A percentile compares a stretch with the other conserved stretches of the same genome.
These are phyloP conservation scores for Lethenteron camtschaticum DNA, from an alignment of 2,113 vertebrate species.

Conservation along the genomic window DNA sequence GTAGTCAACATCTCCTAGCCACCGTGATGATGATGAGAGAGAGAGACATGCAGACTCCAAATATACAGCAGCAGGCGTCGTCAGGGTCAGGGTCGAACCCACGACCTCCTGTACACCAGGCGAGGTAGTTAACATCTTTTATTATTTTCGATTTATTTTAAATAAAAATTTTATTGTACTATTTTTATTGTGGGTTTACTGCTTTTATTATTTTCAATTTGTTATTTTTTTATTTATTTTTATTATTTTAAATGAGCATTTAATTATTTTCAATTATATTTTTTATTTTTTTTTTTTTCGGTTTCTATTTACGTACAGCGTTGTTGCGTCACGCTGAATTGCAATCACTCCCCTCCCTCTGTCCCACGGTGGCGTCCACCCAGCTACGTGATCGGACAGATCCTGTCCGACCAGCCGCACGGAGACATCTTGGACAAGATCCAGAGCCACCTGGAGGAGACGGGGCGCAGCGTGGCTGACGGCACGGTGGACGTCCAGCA, in stretches of 20 bases:
- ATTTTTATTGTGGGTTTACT: neutral
- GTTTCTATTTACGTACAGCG: too few species aligned
- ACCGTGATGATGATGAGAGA: too few species aligned
- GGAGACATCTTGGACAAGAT: slow-evolving; percentile 87
- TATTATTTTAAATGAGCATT: neutral
- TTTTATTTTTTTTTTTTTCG: too few species aligned
- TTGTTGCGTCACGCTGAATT: too few species aligned
- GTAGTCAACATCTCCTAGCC: too few species aligned
- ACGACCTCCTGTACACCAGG: too few species aligned
- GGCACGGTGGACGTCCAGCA: slow-evolving; percentile 40
- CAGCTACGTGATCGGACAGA: slow-evolving; percentile 82
- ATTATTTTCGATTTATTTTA: neutral
- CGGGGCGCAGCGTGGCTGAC: slow-evolving; percentile 55
- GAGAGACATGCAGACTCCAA: too few species aligned
- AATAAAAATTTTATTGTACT: neutral
- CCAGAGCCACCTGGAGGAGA: slow-evolving; percentile 61
- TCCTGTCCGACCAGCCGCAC: slow-evolving; percentile 73
- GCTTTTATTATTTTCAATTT: neutral
- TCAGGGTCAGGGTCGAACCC: too few species aligned
- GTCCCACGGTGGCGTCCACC: neutral
- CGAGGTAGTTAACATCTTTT: neutral
- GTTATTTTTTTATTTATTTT: neutral
- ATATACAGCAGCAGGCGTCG: too few species aligned
- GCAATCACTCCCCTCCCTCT: too few species aligned
- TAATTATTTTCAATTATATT: too few species aligned